phyloP scores from a whole-genome alignment of 2,113 vertebrate species.

The cat (Felis catus) region DNA sequence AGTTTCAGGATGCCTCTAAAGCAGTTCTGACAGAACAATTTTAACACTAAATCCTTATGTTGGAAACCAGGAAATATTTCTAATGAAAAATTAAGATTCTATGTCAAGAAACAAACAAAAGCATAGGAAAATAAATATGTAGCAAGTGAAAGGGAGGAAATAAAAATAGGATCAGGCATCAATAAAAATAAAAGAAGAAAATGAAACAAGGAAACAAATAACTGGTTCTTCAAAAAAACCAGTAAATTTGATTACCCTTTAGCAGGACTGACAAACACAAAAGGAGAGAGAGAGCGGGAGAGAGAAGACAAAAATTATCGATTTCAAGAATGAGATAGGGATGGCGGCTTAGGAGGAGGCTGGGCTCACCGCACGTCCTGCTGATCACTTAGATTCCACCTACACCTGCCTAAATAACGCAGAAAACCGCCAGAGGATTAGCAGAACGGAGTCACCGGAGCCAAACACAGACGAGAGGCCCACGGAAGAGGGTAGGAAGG shows the following conservation, averaged over 20 bases:
- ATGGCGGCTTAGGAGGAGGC: background rate
- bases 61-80: background rate
- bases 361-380: no score
- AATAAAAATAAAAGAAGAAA: background rate
- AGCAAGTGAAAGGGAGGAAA: background rate
- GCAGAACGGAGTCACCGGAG: no score
- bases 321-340: background rate
- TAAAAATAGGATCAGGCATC: background rate
- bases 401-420: no score
- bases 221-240: background rate
- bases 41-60: background rate
- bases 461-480: no score
- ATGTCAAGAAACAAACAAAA: background rate
- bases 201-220: background rate
- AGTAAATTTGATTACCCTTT: background rate
- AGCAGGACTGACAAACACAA: background rate
- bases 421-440: no score
- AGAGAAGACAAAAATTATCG: background rate
- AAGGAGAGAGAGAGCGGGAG: background rate
- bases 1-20: background rate
- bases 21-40: background rate
- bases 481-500: no score
- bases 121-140: background rate
- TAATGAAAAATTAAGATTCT: background rate
- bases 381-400: no score